Evolutionary conservation across 1,140 invertebrate genomes (phyloP).

Genomic region (Drosophila elegans): DNA sequence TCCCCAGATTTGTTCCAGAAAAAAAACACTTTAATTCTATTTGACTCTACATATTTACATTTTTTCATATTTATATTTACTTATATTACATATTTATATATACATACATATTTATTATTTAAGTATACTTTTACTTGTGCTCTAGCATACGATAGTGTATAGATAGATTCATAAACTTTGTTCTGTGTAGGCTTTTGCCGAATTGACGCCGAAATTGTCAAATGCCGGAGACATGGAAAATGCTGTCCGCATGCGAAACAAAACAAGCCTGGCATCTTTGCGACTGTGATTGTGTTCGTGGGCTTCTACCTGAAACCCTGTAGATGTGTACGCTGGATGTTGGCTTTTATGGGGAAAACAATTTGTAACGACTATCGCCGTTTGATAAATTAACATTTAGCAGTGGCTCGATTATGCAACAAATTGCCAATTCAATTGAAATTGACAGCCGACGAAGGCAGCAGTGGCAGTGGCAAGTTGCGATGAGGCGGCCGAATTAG

Average conservation of each 20-base stretch:
- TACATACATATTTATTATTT: too few species aligned
- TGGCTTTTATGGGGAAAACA: slow-evolving; percentile 69
- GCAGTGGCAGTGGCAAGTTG: slow-evolving; percentile 24
- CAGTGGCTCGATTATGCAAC: slow-evolving; percentile 78
- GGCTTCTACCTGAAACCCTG: slow-evolving; percentile 13
- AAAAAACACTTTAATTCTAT: too few species aligned
- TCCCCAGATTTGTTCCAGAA: too few species aligned
- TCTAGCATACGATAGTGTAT: too few species aligned
- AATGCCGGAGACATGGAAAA: slow-evolving; percentile 31
- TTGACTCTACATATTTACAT: too few species aligned
- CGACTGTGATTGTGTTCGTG: slow-evolving; percentile 2
- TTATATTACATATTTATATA: too few species aligned
- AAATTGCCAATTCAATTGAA: slow-evolving; percentile 81
- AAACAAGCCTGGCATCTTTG: slow-evolving; percentile 33
- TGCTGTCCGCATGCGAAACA: slow-evolving; percentile 14
- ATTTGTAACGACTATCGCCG: slow-evolving; percentile 78
- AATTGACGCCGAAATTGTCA: slow-evolving; percentile 37
- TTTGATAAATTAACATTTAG: slow-evolving; percentile 81
- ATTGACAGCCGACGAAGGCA: slow-evolving; percentile 66
- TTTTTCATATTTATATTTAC: too few species aligned
- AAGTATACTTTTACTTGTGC: too few species aligned
- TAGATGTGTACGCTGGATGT: slow-evolving; percentile 20
- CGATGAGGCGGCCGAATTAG: slow-evolving; percentile 40
- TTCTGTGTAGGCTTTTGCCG: slow-evolving; percentile 4
- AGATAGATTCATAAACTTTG: too few species aligned